Conservation (phyloP, 1,140 invertebrate species). For the Cataglyphis hispanica region DNA sequence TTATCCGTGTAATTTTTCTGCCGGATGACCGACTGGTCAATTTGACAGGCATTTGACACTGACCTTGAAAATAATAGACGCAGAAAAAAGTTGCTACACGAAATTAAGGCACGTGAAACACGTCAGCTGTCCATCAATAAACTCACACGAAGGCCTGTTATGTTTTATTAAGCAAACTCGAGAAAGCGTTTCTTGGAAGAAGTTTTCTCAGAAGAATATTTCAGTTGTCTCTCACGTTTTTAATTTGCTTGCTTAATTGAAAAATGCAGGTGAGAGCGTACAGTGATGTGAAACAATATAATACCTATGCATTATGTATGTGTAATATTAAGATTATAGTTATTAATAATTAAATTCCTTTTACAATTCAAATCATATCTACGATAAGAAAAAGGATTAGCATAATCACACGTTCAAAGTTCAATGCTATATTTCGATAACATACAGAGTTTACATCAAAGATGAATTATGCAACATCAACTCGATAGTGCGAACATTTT, state of each 20-base stretch:
- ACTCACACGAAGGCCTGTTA: constrained; percentile 23
- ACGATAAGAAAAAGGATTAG: no score
- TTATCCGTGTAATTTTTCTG: background rate
- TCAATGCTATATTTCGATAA: constrained; percentile 83
- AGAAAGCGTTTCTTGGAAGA: constrained; percentile 29
- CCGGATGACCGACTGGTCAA: background rate
- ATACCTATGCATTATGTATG: background rate
- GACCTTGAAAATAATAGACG: constrained; percentile 37
- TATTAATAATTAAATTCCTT: constrained; percentile 8
- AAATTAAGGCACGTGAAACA: constrained; percentile 44
- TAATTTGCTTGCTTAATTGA: background rate
- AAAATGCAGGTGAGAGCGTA: background rate
- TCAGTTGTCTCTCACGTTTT: background rate
- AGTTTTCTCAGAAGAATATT: background rate
- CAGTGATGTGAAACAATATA: background rate
- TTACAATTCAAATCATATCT: background rate
- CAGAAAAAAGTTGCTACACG: constrained; percentile 24
- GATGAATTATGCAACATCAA: constrained; percentile 81
- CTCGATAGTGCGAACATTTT: constrained; percentile 66
- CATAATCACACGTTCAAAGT: constrained; percentile 69
- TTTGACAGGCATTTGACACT: constrained; percentile 17
- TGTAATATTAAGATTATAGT: background rate
- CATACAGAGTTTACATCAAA: constrained; percentile 84
- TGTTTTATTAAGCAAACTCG: constrained; percentile 3
- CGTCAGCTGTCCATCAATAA: constrained; percentile 30